Evolutionary conservation across 1,140 invertebrate species (phyloP).

Genomic region (Aporrectodea caliginosa): DNA sequence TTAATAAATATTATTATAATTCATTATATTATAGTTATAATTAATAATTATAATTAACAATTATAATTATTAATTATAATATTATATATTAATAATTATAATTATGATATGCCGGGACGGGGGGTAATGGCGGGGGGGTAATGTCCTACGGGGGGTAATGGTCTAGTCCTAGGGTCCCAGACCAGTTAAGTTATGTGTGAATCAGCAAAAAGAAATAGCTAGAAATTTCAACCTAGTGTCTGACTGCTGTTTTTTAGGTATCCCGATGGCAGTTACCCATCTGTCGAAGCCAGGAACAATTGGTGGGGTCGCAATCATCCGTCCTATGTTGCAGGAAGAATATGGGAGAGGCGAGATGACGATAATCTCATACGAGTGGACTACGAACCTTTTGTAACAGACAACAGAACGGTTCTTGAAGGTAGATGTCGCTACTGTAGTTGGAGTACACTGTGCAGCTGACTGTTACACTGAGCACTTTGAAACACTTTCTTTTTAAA

Average conservation of each 20-base stretch:
- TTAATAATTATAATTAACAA: background rate
- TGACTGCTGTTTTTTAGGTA: slow-evolving; percentile 28
- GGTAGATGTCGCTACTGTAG: slow-evolving; percentile 46
- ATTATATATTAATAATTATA: slow-evolving; percentile 25
- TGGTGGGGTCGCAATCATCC: slow-evolving; percentile 95
- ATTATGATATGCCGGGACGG: no score
- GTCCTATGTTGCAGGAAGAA: slow-evolving; percentile 81
- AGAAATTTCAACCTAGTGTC: no score
- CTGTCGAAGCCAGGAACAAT: slow-evolving; percentile 86
- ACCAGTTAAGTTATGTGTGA: no score
- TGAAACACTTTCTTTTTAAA: no score
- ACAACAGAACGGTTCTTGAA: slow-evolving; percentile 68
- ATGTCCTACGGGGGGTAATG: no score
- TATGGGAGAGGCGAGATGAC: slow-evolving; percentile 81
- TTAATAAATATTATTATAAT: no score
- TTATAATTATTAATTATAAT: background rate
- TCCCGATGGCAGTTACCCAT: slow-evolving; percentile 67
- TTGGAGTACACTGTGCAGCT: no score
- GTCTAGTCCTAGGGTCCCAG: no score
- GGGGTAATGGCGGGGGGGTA: no score
- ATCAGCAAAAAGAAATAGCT: no score
- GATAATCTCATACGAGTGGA: slow-evolving; percentile 78
- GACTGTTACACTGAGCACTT: no score
- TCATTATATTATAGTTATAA: no score
- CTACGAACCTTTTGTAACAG: slow-evolving; percentile 79